phyloP scores from a whole-genome alignment of 2,797 vertebrate species.

The Leptatherina wallacei region DNA sequence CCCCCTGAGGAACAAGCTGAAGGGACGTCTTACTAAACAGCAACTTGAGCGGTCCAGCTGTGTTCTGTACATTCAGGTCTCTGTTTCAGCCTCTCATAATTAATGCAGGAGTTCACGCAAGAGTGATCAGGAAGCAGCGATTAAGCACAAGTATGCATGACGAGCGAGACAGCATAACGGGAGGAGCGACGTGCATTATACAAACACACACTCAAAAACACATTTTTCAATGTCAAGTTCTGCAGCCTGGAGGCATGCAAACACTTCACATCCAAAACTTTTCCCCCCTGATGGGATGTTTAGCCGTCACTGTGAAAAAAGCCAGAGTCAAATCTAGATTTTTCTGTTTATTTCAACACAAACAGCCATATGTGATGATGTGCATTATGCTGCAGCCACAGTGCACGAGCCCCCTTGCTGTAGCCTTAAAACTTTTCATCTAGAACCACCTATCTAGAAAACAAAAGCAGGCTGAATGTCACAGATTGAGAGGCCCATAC shows the following conservation, averaged over 20 bases:
- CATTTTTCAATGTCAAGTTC: conserved; percentile 4
- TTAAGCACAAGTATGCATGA: conserved; percentile 61
- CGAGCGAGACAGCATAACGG: neutral
- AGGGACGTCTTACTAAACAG: conserved; percentile 24
- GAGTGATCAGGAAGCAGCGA: conserved; percentile 42
- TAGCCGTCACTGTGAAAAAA: conserved; percentile 39
- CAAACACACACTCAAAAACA: conserved; percentile 9
- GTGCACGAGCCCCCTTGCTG: conserved; percentile 12
- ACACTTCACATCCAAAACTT: conserved; percentile 10
- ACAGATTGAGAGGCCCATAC: conserved; percentile 15
- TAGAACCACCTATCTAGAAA: conserved; percentile 15
- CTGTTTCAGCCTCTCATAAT: conserved; percentile 58
- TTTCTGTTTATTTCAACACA: conserved; percentile 70
- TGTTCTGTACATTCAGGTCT: conserved; percentile 28
- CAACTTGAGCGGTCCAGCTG: conserved; percentile 29
- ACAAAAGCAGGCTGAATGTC: conserved; percentile 14
- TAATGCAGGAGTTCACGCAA: conserved; percentile 55
- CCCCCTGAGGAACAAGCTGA: conserved; percentile 13
- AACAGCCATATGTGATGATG: conserved; percentile 50
- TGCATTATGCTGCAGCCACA: conserved; percentile 20
- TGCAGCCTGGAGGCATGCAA: conserved; percentile 13
- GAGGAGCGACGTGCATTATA: neutral
- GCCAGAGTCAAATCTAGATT: conserved; percentile 20
- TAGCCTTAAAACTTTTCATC: conserved; percentile 24
- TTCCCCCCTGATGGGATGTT: neutral